Percentiles rank a stretch among this genome's conserved stretches.
Conservation (phyloP, 2,797 vertebrate species). For the Bufotes viridis region DNA sequence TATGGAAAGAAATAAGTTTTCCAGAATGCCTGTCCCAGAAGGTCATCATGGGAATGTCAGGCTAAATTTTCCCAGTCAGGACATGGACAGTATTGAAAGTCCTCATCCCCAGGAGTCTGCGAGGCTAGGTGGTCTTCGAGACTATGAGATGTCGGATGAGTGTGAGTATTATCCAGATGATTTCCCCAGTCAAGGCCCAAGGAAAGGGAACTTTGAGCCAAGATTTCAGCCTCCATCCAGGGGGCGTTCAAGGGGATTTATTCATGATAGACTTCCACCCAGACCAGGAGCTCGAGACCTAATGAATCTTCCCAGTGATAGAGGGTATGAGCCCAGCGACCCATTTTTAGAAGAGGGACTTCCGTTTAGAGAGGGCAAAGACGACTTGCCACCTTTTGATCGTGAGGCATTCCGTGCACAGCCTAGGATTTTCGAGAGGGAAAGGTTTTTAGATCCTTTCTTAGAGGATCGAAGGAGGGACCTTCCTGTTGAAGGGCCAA, state of each 20-base stretch:
- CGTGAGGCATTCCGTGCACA: conserved; percentile 71
- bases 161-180: background rate
- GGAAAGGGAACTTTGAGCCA: conserved; percentile 14
- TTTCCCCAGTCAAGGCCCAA: conserved; percentile 6
- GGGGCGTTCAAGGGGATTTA: conserved; percentile 61
- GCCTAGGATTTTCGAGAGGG: conserved; percentile 80
- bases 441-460: conserved; percentile 78
- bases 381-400: conserved; percentile 72
- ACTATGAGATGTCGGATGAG: background rate
- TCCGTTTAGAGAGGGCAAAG: conserved; percentile 67
- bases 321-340: conserved; percentile 63
- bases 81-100: background rate
- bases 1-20: background rate
- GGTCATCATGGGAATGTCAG: background rate
- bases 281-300: conserved; percentile 69
- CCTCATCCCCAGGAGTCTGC: background rate
- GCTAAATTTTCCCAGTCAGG: background rate
- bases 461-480: conserved; percentile 77
- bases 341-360: conserved; percentile 22
- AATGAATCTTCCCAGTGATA: conserved; percentile 65
- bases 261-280: conserved; percentile 69
- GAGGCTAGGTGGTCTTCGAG: background rate
- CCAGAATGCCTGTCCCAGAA: background rate
- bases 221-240: conserved; percentile 66
- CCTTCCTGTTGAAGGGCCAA: conserved; percentile 75